Evolutionary conservation across 2,797 vertebrate genomes (phyloP), one percentile per base, ranked within the genome.

Genomic region (Gallinago nigripennis): DNA sequence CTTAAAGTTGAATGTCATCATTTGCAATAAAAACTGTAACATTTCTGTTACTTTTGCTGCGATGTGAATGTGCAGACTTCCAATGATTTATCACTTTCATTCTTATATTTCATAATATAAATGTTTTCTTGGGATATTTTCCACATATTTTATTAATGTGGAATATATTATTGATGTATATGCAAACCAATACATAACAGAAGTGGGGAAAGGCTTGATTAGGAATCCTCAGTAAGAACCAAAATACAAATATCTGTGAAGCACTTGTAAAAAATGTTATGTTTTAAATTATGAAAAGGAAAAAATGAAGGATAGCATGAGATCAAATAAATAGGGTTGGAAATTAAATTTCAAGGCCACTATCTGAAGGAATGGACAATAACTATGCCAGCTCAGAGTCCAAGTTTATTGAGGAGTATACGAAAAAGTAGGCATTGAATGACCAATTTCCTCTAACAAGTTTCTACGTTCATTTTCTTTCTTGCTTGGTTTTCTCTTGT

Each of bases 241-340:
- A 78, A 87, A 78, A 66, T 5, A 25, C 21, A 5, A 53, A 69
- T 45, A 16, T 77, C 28, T 64, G 37, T 71, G 58, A 87, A 76
- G 30, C 27, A 39, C 12, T 89, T 83, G 69, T 65, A 92, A 66
- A 93, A 90, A 75, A 56, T 92, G 88, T 91, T 78, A 60, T 71
- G 72, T 33, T 85, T 83, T 63, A 83, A 91, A 72, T 78, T 92
- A 72, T 71, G 63, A 77, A 92, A 71, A 69, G 45, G 82, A 56
- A 83, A 96, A 88, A 94, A 92, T 56, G 28, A 86, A 89, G 82
- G 50, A 20, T 70, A 80, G 41, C 51, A 82, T 71, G 69, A 90
- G 58, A 61, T 63, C 80, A 75, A 73, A 43, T 60, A 84, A 79
- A 48, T 53, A 82, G 71, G 77, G 39, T 48, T 87, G 72, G 88